These are phyloP conservation scores for Steinernema khuongi DNA, from an alignment of 1,140 invertebrate genomes.

Conservation along the genomic window DNA sequence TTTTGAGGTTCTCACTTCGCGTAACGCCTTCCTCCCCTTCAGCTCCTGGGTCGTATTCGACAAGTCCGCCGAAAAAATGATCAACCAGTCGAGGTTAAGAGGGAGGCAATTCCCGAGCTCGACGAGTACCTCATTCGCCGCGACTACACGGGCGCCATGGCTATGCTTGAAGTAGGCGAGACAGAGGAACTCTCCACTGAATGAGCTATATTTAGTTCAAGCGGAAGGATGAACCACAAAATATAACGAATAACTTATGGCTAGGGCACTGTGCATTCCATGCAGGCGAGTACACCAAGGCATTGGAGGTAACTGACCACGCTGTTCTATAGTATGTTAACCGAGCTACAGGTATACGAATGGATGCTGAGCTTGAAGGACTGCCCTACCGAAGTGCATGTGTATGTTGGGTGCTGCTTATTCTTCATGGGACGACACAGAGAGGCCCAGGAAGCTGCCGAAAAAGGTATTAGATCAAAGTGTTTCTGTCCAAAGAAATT, in stretches of 20 bases:
- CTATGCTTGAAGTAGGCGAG: background rate
- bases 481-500: too few species aligned
- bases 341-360: background rate
- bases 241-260: background rate
- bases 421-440: conserved; percentile 84
- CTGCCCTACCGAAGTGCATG: conserved; percentile 61
- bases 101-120: background rate
- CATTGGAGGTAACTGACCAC: background rate
- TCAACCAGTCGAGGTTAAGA: background rate
- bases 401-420: conserved; percentile 85
- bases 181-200: background rate
- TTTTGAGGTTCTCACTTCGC: background rate
- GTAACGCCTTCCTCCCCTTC: background rate
- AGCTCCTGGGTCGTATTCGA: conserved; percentile 9
- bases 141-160: conserved; percentile 4
- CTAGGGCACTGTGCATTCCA: background rate
- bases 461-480: conserved; percentile 57
- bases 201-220: conserved; percentile 1
- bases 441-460: conserved; percentile 64
- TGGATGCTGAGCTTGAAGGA: conserved; percentile 1
- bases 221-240: background rate
- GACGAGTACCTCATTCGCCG: background rate
- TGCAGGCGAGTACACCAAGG: background rate
- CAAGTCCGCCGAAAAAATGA: background rate
- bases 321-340: background rate